Base-by-base conservation (phyloP, 1,140 invertebrate genomes). In the Tribolium madens region DNA sequence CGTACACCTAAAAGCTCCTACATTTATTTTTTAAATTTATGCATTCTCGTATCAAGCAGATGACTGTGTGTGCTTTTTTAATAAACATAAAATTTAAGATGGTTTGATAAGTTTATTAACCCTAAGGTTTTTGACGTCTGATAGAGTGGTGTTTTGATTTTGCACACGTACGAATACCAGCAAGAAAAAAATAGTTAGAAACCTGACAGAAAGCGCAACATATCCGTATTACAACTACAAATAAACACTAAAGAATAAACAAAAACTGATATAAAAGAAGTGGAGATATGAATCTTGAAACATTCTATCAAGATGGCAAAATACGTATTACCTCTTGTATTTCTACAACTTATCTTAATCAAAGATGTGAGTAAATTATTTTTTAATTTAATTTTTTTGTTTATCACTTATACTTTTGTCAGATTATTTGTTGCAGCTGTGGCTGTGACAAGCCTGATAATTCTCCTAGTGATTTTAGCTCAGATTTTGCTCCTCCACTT, bases 231-330 rank as follows among this genome's bases (percentile, higher is more conserved):
- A n/a, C 21, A 18, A 42, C n/a, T 7, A 10, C 36, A 42, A n/a
- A 42, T 42, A 9, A 42, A 42, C 36, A 42, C 9, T 10, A 0
- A 9, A 17, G n/a, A 10, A 21, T 57, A 57, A 57, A 18, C 17
- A 57, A 57, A 15, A 57, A 57, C 10, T 26, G n/a, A 57, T 17
- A 21, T 57, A 57, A 21, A 57, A 57, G 14, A 9, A 57, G 14
- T n/a, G 17, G n/a, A 57, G 17, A 12, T 12, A 2, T 57, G 52
- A 7, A 57, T n/a, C 6, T 15, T 57, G 14, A n/a, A 21, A 10
- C 52, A 57, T 15, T 57, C 17, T 1, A 50, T 15, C 15, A 50
- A 50, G 15, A 50, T 50, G 48, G 6, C 12, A 17, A 50, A 13
- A 14, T n/a, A 57, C 36, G 9, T n/a, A 9, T 42, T 42, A 2